These are phyloP conservation scores for Oryzaephilus surinamensis DNA, from an alignment of 1,140 invertebrate genomes.

Conservation along the genomic window DNA sequence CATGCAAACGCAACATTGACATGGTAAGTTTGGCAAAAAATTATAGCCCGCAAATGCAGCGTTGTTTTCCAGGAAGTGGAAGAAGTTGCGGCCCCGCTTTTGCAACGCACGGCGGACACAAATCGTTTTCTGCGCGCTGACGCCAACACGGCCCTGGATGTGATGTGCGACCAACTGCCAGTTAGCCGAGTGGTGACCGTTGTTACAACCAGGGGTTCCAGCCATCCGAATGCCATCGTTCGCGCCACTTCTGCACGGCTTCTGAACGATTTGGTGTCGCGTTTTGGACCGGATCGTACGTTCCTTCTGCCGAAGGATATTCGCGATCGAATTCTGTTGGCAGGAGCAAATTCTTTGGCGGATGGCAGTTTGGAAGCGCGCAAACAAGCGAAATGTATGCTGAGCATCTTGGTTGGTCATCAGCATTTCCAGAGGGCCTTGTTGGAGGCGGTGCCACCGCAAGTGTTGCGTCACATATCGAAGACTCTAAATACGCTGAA, in stretches of 20 bases:
- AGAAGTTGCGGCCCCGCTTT: constrained; percentile 63
- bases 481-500: constrained; percentile 53
- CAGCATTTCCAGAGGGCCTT: constrained; percentile 52
- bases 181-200: constrained; percentile 44
- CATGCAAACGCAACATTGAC: constrained; percentile 63
- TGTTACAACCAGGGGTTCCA: constrained; percentile 43
- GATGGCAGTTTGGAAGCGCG: constrained; percentile 83
- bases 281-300: constrained; percentile 60
- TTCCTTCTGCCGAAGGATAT: constrained; percentile 66
- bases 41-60: background rate
- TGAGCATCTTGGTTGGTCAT: constrained; percentile 47
- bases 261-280: constrained; percentile 56
- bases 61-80: constrained; percentile 61
- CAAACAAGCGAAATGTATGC: constrained; percentile 56
- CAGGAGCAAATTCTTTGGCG: constrained; percentile 68
- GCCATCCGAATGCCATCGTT: constrained; percentile 79
- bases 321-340: constrained; percentile 66
- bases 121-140: constrained; percentile 86
- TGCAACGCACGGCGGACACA: constrained; percentile 83
- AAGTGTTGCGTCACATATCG: constrained; percentile 52
- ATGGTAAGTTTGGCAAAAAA: constrained; percentile 42
- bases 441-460: constrained; percentile 52
- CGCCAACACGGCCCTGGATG: constrained; percentile 67
- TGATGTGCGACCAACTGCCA: constrained; percentile 62
- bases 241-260: constrained; percentile 68